A percentile compares a stretch with the other conserved stretches of the same genome.
phyloP scores from a whole-genome alignment of 1,140 invertebrate species.

The Medauroidea extradentata region DNA sequence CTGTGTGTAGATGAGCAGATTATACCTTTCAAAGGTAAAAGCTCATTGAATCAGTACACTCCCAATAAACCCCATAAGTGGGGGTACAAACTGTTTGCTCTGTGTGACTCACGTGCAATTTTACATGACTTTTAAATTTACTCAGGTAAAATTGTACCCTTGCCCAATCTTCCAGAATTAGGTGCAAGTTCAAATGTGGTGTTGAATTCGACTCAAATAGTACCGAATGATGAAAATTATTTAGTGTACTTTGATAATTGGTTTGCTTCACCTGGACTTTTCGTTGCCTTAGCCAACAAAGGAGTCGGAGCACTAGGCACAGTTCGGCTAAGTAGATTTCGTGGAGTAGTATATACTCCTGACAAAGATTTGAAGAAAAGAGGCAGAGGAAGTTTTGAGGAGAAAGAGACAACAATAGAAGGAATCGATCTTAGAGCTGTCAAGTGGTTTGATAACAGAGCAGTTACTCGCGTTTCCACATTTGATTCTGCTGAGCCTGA shows the following conservation, averaged over 20 bases:
- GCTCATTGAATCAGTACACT: constrained; percentile 42
- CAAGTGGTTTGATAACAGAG: constrained; percentile 6
- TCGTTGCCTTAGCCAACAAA: constrained; percentile 14
- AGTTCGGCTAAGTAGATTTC: constrained; percentile 36
- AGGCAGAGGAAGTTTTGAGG: neutral
- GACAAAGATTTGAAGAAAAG: constrained; percentile 2
- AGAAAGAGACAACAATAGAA: constrained; percentile 3
- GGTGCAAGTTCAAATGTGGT: constrained; percentile 22
- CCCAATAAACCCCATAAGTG: constrained; percentile 43
- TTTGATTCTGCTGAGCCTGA: too few species aligned
- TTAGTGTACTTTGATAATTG: constrained; percentile 28
- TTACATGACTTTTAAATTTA: constrained; percentile 44
- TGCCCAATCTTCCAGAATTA: constrained; percentile 15
- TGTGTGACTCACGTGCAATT: constrained; percentile 35
- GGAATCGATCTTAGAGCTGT: neutral
- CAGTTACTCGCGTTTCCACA: too few species aligned
- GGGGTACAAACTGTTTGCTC: constrained; percentile 42
- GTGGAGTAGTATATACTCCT: constrained; percentile 28
- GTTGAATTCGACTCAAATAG: constrained; percentile 7
- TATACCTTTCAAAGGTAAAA: constrained; percentile 42
- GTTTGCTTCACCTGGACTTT: constrained; percentile 20
- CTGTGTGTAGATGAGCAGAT: too few species aligned
- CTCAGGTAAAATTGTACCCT: constrained; percentile 25
- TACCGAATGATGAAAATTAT: constrained; percentile 19
- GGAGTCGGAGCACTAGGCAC: constrained; percentile 38